phyloP scores from a whole-genome alignment of 2,888 invertebrate genomes.

The Clivina fossor region DNA sequence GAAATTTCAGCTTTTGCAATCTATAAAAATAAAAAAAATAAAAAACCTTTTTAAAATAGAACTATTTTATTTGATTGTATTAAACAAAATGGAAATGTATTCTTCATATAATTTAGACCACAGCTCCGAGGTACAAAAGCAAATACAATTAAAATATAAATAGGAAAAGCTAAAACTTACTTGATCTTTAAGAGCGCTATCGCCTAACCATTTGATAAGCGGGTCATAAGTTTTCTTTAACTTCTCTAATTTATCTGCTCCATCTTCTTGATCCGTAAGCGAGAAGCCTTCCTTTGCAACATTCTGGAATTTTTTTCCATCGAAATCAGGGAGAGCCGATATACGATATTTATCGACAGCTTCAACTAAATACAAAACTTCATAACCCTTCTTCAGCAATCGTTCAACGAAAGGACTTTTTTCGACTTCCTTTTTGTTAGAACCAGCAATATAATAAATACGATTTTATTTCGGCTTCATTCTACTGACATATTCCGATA shows the following conservation, averaged over 20 bases:
- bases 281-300: slow-evolving; percentile 97
- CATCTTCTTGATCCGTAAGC: slow-evolving; percentile 70
- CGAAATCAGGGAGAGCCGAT: slow-evolving; percentile 94
- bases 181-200: slow-evolving; percentile 54
- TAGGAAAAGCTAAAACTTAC: too few species aligned
- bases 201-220: slow-evolving; percentile 82
- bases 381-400: slow-evolving; percentile 84
- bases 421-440: slow-evolving; percentile 81
- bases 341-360: slow-evolving; percentile 98
- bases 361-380: slow-evolving; percentile 91
- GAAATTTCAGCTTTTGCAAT: slow-evolving; percentile 82
- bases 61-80: too few species aligned
- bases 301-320: slow-evolving; percentile 99
- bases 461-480: slow-evolving; percentile 95
- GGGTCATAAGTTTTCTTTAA: slow-evolving; percentile 82
- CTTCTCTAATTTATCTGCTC: slow-evolving; percentile 76
- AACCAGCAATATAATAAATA: slow-evolving; percentile 96
- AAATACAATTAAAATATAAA: too few species aligned
- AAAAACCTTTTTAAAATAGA: too few species aligned
- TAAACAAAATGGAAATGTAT: too few species aligned
- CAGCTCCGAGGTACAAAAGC: too few species aligned
- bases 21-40: slow-evolving; percentile 44
- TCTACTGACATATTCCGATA: slow-evolving; percentile 87
- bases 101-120: too few species aligned
- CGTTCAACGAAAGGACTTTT: slow-evolving; percentile 96